phyloP scores from a whole-genome alignment of 2,888 invertebrate species.

The Minunthozetes semirufus region DNA sequence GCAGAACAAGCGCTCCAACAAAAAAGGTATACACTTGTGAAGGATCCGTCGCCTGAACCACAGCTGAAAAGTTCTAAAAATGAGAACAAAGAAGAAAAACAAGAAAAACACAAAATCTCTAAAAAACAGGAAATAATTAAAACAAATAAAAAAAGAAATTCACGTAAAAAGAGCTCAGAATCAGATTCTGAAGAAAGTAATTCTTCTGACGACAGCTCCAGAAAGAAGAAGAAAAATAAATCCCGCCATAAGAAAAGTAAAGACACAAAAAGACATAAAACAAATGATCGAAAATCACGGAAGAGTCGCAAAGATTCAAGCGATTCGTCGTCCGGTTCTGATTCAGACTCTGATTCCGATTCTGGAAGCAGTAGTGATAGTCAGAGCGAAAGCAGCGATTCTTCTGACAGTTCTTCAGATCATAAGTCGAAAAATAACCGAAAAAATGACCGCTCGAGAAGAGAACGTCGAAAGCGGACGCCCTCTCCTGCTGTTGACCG shows the following conservation, averaged over 20 bases:
- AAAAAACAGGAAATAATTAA: slow-evolving; percentile 28
- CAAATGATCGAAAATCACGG: not conserved
- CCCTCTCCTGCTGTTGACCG: not conserved
- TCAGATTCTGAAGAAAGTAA: not conserved
- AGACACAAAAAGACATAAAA: not conserved
- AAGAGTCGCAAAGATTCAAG: not conserved
- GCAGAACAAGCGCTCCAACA: not conserved
- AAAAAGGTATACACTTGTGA: not conserved
- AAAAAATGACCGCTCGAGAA: not conserved
- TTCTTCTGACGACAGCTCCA: not conserved
- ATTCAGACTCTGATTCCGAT: not conserved
- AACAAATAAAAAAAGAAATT: slow-evolving; percentile 37
- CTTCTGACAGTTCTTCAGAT: slow-evolving; percentile 13
- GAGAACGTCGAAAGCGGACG: not conserved
- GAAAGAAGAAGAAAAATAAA: not conserved
- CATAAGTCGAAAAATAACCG: not conserved
- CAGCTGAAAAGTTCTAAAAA: slow-evolving; percentile 22
- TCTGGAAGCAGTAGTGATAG: not conserved
- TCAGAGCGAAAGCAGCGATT: not conserved
- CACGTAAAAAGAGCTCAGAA: not conserved
- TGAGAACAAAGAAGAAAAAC: slow-evolving; percentile 35
- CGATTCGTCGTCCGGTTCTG: slow-evolving; percentile 30
- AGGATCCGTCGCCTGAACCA: slow-evolving; percentile 34
- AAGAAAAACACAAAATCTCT: no score
- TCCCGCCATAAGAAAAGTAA: not conserved